Evolutionary conservation across 2,113 vertebrate species (phyloP), one percentile per base, ranked within the genome.

Genomic region (Larimichthys crocea): DNA sequence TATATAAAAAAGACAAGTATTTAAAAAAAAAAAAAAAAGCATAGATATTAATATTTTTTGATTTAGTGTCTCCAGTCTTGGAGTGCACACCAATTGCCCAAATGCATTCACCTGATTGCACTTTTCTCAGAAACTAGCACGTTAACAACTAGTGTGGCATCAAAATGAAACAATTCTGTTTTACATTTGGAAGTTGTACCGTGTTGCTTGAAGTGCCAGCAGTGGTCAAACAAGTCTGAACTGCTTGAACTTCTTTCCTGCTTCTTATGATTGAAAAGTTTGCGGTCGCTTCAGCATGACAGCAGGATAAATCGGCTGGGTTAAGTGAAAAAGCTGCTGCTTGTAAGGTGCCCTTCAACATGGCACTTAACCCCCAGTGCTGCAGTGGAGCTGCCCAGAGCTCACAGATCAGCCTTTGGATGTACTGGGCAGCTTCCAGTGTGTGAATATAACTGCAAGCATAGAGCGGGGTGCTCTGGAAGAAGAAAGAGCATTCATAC

Each of bases 291-390:
- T 48, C 10, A 10, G 24, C 48, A 56, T 50, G 20, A 69, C n/a
- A 53, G 26, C 8, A 17, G 62, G 35, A 78, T 85, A 50, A 53
- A 76, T 68, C 52, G 49, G 26, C 4, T 66, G 48, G 31, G 46
- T 61, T 17, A 55, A 49, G 11, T 60, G 40, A 63, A 64, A 70
- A 66, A 40, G n/a, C 29, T 42, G 17, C 56, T 49, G 16, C 42
- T 59, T 50, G n/a, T 49, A 61, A 20, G 4, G 57, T 71, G 72
- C 72, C 64, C n/a, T 83, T 87, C 67, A 82, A 80, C 24, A 83
- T 68, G 57, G 26, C 79, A 63, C 60, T 83, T 81, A 72, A 78
- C 76, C 57, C 46, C 60, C 24, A 50, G 44, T 84, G 76, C 42
- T 76, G 17, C 59, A 26, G 53, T 22, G 17, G 40, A 77, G 61